Conservation (phyloP, 2,888 invertebrate genomes). For the Eledona agricola region DNA sequence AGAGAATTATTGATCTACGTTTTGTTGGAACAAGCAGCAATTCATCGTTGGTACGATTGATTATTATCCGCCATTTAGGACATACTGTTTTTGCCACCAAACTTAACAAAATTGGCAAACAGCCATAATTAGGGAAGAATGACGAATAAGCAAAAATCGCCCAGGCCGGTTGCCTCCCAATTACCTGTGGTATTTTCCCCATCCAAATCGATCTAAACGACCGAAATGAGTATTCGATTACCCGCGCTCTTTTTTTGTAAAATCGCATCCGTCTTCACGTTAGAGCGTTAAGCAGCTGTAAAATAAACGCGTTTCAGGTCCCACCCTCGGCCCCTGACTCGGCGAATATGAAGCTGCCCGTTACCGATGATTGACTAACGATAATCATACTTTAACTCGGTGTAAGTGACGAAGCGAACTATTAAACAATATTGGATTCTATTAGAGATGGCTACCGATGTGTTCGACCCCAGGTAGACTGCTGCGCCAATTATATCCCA, state of each 20-base stretch:
- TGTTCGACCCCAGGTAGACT: conserved; percentile 7
- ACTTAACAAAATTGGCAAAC: no score
- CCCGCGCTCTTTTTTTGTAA: conserved; percentile 16
- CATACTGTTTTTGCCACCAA: no score
- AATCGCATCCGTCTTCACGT: conserved; percentile 25
- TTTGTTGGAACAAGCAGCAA: no score
- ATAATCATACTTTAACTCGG: conserved; percentile 53
- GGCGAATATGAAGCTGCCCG: conserved; percentile 47
- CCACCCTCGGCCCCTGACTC: conserved; percentile 46
- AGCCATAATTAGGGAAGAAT: no score
- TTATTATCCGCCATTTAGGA: no score
- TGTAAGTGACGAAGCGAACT: conserved; percentile 54
- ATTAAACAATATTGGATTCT: conserved; percentile 54
- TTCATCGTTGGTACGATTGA: no score
- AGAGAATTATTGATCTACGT: no score
- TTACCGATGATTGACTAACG: conserved; percentile 54
- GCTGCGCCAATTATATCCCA: conserved; percentile 24
- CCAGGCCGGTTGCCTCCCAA: no score
- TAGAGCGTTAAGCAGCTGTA: conserved; percentile 35
- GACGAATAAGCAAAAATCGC: no score
- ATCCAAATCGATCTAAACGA: conserved; percentile 17
- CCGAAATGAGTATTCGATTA: conserved; percentile 16
- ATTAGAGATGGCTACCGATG: conserved; percentile 53
- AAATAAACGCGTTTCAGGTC: conserved; percentile 27
- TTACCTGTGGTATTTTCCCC: no score